Base-by-base conservation (phyloP, 2,113 vertebrate genomes). In the Maccullochella peelii region DNA sequence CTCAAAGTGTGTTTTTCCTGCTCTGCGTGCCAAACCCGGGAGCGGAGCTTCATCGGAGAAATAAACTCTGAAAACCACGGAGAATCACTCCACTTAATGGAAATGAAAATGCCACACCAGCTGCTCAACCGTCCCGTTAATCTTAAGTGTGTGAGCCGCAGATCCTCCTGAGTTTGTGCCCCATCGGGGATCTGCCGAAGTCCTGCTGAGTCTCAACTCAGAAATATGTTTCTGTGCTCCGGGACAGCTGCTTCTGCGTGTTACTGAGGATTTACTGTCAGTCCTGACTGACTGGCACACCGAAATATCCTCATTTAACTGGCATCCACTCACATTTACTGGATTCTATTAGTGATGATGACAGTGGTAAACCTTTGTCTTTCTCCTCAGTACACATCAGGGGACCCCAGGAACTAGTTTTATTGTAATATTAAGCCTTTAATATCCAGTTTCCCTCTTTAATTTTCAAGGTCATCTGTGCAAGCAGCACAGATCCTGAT, bases 261-360 rank as follows among this genome's bases (percentile, higher is more conserved):
- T 61, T 38, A 15, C 18, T 4, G 68, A 68, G 54, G 75, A 68
- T 68, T 84, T 79, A 44, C 62, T 59, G 69, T 42, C 61, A n/a
- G 30, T 63, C 47, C 38, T 6, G 67, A 5, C 61, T 54, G 21
- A 1, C 44, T 47, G 49, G 1, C 49, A 50, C 6, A 16, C 12
- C 14, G 15, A 14, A 47, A 47, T 47, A 16, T 16, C 44, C 44
- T 47, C 15, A 4, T 47, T 47, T 47, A 47, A 16, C 44, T 16
- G 44, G 12, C 44, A 16, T 12, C 15, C 14, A 16, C 3, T 47
- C 15, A 14, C 44, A 47, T 14, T 47, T 16, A 47, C 12, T 5
- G 12, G 44, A 47, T 4, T 47, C 44, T 47, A 47, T 14, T 47
- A 14, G 4, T 47, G 44, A 14, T 47, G 14, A 47, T 15, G 44